Base-by-base conservation (phyloP, 2,113 vertebrate species). In the Microcebus ravelobensis region DNA sequence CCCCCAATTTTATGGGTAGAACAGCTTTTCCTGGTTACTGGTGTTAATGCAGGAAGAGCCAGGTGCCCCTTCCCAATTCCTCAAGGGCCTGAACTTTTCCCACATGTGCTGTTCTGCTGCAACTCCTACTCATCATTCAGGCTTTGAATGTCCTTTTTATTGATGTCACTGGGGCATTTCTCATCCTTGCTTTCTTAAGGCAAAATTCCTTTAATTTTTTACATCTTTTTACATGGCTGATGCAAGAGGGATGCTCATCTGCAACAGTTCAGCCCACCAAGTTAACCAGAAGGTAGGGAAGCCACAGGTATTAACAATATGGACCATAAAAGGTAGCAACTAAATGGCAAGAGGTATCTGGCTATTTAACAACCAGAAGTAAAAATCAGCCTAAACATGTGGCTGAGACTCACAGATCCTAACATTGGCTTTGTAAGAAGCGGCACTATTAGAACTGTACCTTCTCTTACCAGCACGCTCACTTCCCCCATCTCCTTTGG, bases 21-120 rank as follows among this genome's bases (percentile, higher is more conserved):
- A 52, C 11, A 68, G 68, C 29, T 8, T 34, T 42, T 68, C 65
- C 29, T 21, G 10, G 25, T 52, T 57, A 13, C 25, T 45, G 39
- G 27, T 11, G 9, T 48, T 42, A 84, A 29, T 25, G 21, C 34
- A 29, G 81, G 65, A 52, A 88, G 13, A 65, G 25, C 86, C 21
- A 12, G 21, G 59, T 1, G 6, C 74, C 73, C 27, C 12, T 8
- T 68, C 29, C 73, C 63, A 25, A 20, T 14, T 70, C 20, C 29
- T 42, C 6, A 21, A 0, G 63, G 63, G n/a, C 67, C 83, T 65
- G 12, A 55, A 59, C 36, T 70, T 27, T 74, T 11, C 11, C 36
- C 50, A 25, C 11, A 3, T 20, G 25, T 11, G 3, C 71, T 20
- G 0, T 42, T 84, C 80, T 76, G 31, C 61, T 17, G 4, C 0